Percentiles rank a stretch among this genome's conserved stretches.
These are phyloP conservation scores for Phallusia fumigata DNA, from an alignment of 23 tunicate species.

Conservation along the genomic window DNA sequence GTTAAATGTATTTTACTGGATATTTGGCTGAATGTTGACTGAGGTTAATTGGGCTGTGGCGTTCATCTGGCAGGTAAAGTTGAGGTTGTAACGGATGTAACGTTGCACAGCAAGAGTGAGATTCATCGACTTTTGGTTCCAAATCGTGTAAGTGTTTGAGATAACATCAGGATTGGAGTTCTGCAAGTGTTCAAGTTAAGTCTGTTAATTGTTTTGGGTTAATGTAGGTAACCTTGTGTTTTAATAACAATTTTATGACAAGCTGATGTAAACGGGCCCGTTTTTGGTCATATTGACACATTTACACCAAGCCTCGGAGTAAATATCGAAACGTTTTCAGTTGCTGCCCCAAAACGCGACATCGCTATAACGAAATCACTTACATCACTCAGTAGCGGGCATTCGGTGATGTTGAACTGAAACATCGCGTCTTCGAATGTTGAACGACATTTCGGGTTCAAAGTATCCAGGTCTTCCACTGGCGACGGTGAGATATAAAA, in stretches of 20 bases:
- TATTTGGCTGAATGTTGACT: not conserved
- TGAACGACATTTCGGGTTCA: not conserved
- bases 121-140: not conserved
- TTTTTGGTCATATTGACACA: too few relatives aligned
- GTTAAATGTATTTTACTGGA: not conserved
- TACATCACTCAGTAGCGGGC: not conserved
- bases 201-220: too few relatives aligned
- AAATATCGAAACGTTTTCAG: too few relatives aligned
- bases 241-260: too few relatives aligned
- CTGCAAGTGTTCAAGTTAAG: not conserved
- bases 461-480: not conserved
- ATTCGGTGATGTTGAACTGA: conserved; percentile 4
- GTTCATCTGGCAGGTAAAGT: not conserved
- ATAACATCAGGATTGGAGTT: not conserved
- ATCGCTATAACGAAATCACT: too few relatives aligned
- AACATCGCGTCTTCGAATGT: not conserved
- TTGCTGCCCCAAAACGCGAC: too few relatives aligned
- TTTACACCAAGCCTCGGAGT: too few relatives aligned
- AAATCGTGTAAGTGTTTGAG: not conserved
- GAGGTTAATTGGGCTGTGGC: not conserved
- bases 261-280: too few relatives aligned
- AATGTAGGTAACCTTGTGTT: too few relatives aligned
- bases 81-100: not conserved
- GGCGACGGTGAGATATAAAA: not conserved
- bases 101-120: not conserved